A percentile compares a stretch with the other conserved stretches of the same genome.
Conservation (phyloP, 2,888 invertebrate species). For the Phanerotoma sp. region DNA sequence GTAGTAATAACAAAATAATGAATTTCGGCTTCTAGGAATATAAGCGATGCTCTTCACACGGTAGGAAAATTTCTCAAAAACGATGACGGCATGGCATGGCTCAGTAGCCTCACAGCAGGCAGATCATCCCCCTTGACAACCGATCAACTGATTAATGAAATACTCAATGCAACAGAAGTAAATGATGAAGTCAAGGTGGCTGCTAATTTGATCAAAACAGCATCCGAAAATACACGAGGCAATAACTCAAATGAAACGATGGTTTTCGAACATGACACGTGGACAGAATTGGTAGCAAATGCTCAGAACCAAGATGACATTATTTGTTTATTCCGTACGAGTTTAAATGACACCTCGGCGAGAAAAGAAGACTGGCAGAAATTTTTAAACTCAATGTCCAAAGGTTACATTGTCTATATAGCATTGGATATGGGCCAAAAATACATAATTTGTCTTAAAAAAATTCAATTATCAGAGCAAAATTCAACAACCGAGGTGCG, state of each 20-base stretch:
- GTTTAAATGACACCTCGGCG: conserved; percentile 24
- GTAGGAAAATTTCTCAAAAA: conserved; percentile 30
- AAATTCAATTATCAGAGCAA: conserved; percentile 25
- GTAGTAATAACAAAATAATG: conserved; percentile 21
- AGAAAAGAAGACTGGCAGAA: conserved; percentile 35
- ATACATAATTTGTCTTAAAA: conserved; percentile 37
- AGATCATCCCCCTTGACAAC: conserved; percentile 29
- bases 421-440: conserved; percentile 35
- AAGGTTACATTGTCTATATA: conserved; percentile 33
- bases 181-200: conserved; percentile 26
- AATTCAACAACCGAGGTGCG: neutral
- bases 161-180: conserved; percentile 18
- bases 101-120: conserved; percentile 23
- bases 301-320: conserved; percentile 35
- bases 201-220: conserved; percentile 20
- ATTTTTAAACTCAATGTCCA: conserved; percentile 29
- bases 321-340: conserved; percentile 36
- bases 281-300: conserved; percentile 30
- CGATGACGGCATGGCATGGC: conserved; percentile 29
- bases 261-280: conserved; percentile 25
- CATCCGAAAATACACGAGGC: conserved; percentile 11
- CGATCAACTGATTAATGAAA: conserved; percentile 27
- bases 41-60: conserved; percentile 30
- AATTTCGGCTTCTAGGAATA: conserved; percentile 23
- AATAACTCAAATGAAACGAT: neutral